Evolutionary conservation across 1,140 invertebrate genomes (phyloP).

Genomic region (Sitophilus oryzae): DNA sequence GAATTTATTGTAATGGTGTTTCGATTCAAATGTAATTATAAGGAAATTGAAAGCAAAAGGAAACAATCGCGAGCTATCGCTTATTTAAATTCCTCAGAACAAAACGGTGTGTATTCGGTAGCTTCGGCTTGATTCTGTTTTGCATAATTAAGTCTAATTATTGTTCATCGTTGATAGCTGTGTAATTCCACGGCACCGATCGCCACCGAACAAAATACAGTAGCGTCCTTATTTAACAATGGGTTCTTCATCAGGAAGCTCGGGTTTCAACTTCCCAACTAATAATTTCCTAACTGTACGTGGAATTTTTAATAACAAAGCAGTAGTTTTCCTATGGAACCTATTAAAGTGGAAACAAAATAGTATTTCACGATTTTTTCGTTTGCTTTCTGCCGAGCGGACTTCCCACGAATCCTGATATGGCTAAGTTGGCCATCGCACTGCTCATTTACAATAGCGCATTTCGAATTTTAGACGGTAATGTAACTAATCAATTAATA

Average conservation of each 20-base stretch:
- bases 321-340: background rate
- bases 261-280: background rate
- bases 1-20: too few species aligned
- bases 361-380: background rate
- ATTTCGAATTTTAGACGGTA: background rate
- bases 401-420: background rate
- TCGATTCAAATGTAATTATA: background rate
- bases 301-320: background rate
- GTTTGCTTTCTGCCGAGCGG: background rate
- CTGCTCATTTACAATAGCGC: background rate
- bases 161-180: background rate
- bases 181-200: background rate
- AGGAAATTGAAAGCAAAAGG: background rate
- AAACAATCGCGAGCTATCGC: background rate
- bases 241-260: background rate
- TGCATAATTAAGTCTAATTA: background rate
- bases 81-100: background rate
- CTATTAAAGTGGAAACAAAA: background rate
- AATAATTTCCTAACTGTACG: background rate
- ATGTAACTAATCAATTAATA: background rate
- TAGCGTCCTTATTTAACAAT: background rate
- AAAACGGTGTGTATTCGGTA: background rate
- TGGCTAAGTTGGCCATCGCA: background rate
- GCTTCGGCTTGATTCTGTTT: background rate
- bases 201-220: background rate